Evolutionary conservation across 2,113 vertebrate species (phyloP).

Genomic region (Cottus gobio): DNA sequence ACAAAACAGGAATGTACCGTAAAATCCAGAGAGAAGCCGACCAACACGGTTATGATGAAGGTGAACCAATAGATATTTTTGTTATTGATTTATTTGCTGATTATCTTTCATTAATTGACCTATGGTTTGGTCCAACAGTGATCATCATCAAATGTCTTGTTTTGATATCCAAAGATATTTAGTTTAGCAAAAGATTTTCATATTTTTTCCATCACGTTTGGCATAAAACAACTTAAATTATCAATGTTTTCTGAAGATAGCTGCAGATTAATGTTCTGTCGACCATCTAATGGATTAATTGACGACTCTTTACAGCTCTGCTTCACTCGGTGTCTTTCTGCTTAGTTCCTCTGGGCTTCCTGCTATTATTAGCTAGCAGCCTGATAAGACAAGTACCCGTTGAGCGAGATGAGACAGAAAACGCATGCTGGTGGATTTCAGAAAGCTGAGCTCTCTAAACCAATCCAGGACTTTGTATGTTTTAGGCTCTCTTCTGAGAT

Average conservation of each 20-base stretch:
- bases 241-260: background rate
- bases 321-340: background rate
- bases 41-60: background rate
- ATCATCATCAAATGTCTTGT: background rate
- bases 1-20: background rate
- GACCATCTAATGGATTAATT: background rate
- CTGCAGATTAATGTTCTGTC: background rate
- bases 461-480: background rate
- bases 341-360: background rate
- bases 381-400: conserved; percentile 68
- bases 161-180: background rate
- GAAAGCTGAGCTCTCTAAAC: background rate
- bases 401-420: conserved; percentile 45
- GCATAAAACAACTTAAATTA: background rate
- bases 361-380: conserved; percentile 56
- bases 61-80: background rate
- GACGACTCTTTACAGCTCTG: background rate
- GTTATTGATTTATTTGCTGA: background rate
- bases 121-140: background rate
- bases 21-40: background rate
- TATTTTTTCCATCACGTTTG: background rate
- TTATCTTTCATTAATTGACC: background rate
- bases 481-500: background rate
- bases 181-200: background rate
- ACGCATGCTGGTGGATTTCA: background rate